These are phyloP conservation scores for Belonocnema kinseyi DNA, from an alignment of 1,140 invertebrate species.

Conservation along the genomic window DNA sequence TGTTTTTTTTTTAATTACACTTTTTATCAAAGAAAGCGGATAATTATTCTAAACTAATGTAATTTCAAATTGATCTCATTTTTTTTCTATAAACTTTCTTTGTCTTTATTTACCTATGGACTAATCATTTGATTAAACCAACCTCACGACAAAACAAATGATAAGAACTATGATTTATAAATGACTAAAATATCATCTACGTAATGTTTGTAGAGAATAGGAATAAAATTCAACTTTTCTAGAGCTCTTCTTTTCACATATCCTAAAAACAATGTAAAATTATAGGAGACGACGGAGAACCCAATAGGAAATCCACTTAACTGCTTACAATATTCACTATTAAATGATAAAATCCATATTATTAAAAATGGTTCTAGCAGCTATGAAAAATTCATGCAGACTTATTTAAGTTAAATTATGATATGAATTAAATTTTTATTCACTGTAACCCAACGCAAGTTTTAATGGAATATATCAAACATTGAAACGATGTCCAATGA, in stretches of 20 bases:
- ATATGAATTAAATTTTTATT: not conserved
- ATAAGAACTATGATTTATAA: too few relatives aligned
- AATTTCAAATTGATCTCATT: too few relatives aligned
- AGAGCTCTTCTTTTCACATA: not conserved
- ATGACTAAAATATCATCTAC: slow-evolving; percentile 35
- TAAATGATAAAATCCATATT: slow-evolving; percentile 18
- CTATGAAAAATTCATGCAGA: not conserved
- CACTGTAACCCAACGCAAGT: not conserved
- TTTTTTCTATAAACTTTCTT: too few relatives aligned
- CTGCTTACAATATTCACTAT: slow-evolving; percentile 6
- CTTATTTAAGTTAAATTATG: not conserved
- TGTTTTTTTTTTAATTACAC: too few relatives aligned
- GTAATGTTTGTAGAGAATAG: slow-evolving; percentile 32
- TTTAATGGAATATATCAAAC: slow-evolving; percentile 13
- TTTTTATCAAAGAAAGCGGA: too few relatives aligned
- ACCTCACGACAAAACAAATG: too few relatives aligned
- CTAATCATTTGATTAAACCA: too few relatives aligned
- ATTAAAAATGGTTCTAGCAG: slow-evolving; percentile 24
- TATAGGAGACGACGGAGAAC: slow-evolving; percentile 28
- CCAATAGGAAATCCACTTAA: slow-evolving; percentile 28
- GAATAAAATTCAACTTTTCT: slow-evolving; percentile 3
- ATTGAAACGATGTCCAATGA: not conserved
- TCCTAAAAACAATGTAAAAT: slow-evolving; percentile 12
- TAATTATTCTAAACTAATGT: too few relatives aligned
- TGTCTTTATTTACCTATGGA: too few relatives aligned